phyloP scores from a whole-genome alignment of 1,140 invertebrate species.

The Drosophila aff. region DNA sequence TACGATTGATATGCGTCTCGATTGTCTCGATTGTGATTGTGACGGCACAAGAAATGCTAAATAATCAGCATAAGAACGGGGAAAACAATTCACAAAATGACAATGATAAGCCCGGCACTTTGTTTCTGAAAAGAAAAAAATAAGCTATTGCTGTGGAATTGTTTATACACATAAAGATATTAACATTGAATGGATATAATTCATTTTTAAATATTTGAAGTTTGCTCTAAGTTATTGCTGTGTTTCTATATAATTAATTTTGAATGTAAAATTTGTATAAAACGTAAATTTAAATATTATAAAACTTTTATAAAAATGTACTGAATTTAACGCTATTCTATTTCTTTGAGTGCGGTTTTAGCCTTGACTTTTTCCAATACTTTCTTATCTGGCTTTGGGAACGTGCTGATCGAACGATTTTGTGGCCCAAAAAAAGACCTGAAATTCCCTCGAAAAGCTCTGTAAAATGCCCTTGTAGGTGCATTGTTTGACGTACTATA shows the following conservation, averaged over 20 bases:
- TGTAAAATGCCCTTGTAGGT: conserved; percentile 15
- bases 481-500: conserved; percentile 17
- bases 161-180: too few relatives aligned
- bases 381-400: conserved; percentile 20
- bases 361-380: conserved; percentile 29
- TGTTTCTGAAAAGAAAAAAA: conserved; percentile 11
- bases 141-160: too few relatives aligned
- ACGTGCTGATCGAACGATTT: conserved; percentile 32
- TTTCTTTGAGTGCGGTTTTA: conserved; percentile 2
- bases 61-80: conserved; percentile 33
- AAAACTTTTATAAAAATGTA: neutral
- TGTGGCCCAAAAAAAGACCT: neutral
- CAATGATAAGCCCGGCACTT: conserved; percentile 33
- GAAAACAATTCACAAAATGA: conserved; percentile 12
- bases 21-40: conserved; percentile 43
- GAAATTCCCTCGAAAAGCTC: neutral
- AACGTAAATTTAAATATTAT: neutral
- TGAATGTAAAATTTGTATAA: too few relatives aligned
- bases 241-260: too few relatives aligned
- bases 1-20: conserved; percentile 32
- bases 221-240: too few relatives aligned
- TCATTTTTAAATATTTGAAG: too few relatives aligned
- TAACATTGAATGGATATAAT: too few relatives aligned
- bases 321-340: neutral
- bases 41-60: conserved; percentile 17